Evolutionary conservation across 2,113 vertebrate genomes (phyloP), one percentile per base, ranked within the genome.

Genomic region (Genyomyrus donnyi): DNA sequence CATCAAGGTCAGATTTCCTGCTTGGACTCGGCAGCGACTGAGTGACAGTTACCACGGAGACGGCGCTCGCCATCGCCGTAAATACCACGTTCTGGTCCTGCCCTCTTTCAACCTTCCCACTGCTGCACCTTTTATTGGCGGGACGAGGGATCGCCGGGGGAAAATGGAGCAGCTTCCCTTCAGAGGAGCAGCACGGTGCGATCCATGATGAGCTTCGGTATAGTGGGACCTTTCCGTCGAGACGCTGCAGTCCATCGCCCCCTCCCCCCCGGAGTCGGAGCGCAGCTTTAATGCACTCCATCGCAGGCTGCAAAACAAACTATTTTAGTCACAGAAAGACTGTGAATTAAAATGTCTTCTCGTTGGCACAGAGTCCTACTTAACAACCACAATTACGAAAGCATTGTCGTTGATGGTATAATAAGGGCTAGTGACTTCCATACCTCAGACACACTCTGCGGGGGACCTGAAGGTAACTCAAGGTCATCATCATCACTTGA

Each of bases 261-360:
- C 80, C 35, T 5, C 42, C 17, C 21, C 70, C 31, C 31, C 52
- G 52, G 19, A 39, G 35, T 80, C 15, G n/a, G n/a, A 35, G 35
- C 74, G 8, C 83, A 46, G 83, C 19, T 85, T 39, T 85, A 46
- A 48, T 46, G 39, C 45, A 48, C 83, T 46, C 83, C 45, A 48
- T 48, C 3, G 15, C 83, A 46, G 83, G 45, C 39, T 85, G 45
- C 45, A 46, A 85, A 85, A 46, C 83, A 85, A 85, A 42, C 45
- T 85, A 85, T 85, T 85, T 85, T 24, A n/a, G 45, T 48, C 83
- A 46, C 83, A 24, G 42, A 46, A 85, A 48, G 45, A 46, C 83
- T 46, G 83, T 48, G 83, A 48, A 85, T 85, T 85, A 85, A 85
- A 85, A 21, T 85, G 83, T 85, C 83, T 85, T 46, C 42, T n/a